phyloP scores from a whole-genome alignment of 2,797 vertebrate genomes.

The Oryzias dopingdopingensis region DNA sequence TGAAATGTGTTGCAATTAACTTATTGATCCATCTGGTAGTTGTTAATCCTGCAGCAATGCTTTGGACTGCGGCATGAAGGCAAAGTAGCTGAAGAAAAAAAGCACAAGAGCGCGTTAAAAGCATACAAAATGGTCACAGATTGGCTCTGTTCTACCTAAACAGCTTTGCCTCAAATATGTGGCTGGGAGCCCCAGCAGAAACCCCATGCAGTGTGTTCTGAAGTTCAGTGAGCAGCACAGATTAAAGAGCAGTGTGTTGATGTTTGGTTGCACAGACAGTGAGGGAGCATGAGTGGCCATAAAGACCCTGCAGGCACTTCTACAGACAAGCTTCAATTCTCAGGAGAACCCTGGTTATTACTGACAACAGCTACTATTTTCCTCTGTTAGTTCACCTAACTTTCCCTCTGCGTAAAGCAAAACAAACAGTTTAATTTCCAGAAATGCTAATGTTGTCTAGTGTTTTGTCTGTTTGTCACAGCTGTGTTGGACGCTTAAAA shows the following conservation, averaged over 20 bases:
- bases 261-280: constrained; percentile 26
- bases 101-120: too few relatives aligned
- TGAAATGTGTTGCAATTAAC: too few relatives aligned
- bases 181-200: constrained; percentile 12
- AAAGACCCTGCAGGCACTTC: constrained; percentile 25
- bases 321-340: constrained; percentile 20
- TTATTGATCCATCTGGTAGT: too few relatives aligned
- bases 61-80: too few relatives aligned
- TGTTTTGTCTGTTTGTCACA: neutral
- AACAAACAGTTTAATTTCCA: neutral
- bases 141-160: too few relatives aligned
- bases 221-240: constrained; percentile 44
- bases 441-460: neutral
- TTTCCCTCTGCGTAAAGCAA: neutral
- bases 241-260: constrained; percentile 34
- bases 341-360: constrained; percentile 16
- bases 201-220: constrained; percentile 29
- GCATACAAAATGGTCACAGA: too few relatives aligned
- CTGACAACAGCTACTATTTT: constrained; percentile 25
- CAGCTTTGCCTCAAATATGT: too few relatives aligned
- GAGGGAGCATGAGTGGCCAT: constrained; percentile 35
- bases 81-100: too few relatives aligned
- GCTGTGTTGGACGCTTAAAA: neutral
- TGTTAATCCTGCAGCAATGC: too few relatives aligned
- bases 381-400: constrained; percentile 3